Conservation (phyloP, 1,140 invertebrate genomes). For the Ostrea denselamellosa region DNA sequence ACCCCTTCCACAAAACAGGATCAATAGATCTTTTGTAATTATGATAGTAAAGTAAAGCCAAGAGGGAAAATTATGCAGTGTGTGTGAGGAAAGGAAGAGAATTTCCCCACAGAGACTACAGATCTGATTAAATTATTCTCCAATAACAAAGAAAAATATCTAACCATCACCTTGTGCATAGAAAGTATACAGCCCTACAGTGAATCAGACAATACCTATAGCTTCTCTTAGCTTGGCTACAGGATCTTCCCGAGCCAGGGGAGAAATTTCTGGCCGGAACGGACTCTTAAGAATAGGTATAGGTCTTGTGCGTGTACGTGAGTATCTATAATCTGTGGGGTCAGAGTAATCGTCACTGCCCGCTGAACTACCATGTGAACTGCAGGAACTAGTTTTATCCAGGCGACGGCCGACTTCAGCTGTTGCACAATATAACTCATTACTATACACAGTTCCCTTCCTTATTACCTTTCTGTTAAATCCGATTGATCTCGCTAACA, state of each 20-base stretch:
- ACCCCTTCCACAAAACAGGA: background rate
- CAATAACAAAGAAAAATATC: background rate
- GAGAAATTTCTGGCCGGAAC: background rate
- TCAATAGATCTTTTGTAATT: background rate
- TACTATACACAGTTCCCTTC: background rate
- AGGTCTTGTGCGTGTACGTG: constrained; percentile 20
- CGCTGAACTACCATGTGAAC: constrained; percentile 74
- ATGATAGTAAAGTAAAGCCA: background rate
- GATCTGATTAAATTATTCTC: background rate
- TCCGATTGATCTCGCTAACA: too few relatives aligned
- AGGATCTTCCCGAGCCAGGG: constrained; percentile 32
- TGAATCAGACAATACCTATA: constrained; percentile 27
- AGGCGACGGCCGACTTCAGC: background rate
- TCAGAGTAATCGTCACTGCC: constrained; percentile 69
- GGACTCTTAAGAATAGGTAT: background rate
- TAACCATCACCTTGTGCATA: background rate
- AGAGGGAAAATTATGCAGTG: background rate
- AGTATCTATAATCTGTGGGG: constrained; percentile 54
- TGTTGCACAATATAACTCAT: background rate
- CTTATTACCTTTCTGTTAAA: too few relatives aligned
- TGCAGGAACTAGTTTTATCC: constrained; percentile 35
- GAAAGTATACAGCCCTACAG: background rate
- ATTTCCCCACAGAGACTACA: background rate
- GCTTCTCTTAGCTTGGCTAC: constrained; percentile 5
- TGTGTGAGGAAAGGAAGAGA: background rate